phyloP scores from a whole-genome alignment of 2,888 invertebrate species.

The Melangyna quadrimaculata region DNA sequence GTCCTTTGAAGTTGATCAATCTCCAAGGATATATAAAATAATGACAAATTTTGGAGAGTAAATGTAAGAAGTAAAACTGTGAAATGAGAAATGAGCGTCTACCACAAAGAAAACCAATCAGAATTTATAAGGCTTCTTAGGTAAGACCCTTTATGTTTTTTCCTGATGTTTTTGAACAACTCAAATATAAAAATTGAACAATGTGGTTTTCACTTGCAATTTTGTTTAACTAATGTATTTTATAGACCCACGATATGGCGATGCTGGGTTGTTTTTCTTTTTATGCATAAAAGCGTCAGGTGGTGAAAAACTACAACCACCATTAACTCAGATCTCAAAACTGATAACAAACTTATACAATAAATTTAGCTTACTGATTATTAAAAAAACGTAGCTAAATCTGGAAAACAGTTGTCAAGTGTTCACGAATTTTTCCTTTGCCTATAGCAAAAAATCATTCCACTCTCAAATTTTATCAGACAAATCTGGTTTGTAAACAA shows the following conservation, averaged over 20 bases:
- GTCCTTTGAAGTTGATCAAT: slow-evolving; percentile 58
- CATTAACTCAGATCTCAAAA: neutral
- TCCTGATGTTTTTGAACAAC: neutral
- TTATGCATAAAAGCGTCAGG: neutral
- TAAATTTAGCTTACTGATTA: neutral
- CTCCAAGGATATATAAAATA: slow-evolving; percentile 58
- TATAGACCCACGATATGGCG: neutral
- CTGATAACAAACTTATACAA: neutral
- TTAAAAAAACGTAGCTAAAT: neutral
- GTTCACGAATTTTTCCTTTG: neutral
- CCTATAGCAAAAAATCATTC: neutral
- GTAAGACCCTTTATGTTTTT: slow-evolving; percentile 5
- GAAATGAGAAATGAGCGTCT: slow-evolving; percentile 8
- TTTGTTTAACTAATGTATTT: neutral
- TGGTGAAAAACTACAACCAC: neutral
- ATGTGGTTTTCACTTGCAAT: neutral
- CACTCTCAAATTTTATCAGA: slow-evolving; percentile 36
- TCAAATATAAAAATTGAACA: neutral
- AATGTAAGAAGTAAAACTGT: slow-evolving; percentile 41
- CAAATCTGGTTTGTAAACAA: slow-evolving; percentile 57
- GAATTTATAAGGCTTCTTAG: slow-evolving; percentile 40
- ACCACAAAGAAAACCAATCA: slow-evolving; percentile 52
- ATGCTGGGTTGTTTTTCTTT: neutral
- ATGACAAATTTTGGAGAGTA: slow-evolving; percentile 47
- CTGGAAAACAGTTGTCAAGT: slow-evolving; percentile 48